Evolutionary conservation across 1,140 invertebrate species (phyloP).

Genomic region (Brachystomella parvula): DNA sequence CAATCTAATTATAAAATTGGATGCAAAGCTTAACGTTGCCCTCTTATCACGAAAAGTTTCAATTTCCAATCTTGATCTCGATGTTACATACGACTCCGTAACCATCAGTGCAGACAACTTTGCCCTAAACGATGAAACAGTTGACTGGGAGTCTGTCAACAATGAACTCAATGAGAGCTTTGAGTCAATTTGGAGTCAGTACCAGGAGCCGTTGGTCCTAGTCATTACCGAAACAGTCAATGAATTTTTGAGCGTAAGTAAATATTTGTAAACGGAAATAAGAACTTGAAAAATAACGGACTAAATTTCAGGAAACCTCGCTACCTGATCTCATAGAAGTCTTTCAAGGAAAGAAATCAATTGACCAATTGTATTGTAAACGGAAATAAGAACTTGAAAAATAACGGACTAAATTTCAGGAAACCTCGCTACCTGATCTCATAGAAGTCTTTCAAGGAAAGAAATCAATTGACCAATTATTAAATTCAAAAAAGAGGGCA

Average conservation of each 20-base stretch:
- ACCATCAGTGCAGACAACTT: not conserved
- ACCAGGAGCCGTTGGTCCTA: not conserved
- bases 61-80: not conserved
- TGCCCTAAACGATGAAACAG: not conserved
- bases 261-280: not conserved
- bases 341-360: too few relatives aligned
- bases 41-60: not conserved
- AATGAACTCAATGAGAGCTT: conserved; percentile 5
- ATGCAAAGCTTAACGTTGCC: not conserved
- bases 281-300: not conserved
- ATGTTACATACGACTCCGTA: not conserved
- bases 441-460: conserved; percentile 5
- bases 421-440: not conserved
- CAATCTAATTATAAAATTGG: not conserved
- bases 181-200: conserved; percentile 4
- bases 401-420: not conserved
- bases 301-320: not conserved
- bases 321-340: not conserved
- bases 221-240: not conserved
- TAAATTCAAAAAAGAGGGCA: too few relatives aligned
- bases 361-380: too few relatives aligned
- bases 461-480: not conserved
- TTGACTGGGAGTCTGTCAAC: not conserved
- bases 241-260: not conserved
- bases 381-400: not conserved